Evolutionary conservation across 2,797 vertebrate species (phyloP).

Genomic region (Cirrhinus mrigala): DNA sequence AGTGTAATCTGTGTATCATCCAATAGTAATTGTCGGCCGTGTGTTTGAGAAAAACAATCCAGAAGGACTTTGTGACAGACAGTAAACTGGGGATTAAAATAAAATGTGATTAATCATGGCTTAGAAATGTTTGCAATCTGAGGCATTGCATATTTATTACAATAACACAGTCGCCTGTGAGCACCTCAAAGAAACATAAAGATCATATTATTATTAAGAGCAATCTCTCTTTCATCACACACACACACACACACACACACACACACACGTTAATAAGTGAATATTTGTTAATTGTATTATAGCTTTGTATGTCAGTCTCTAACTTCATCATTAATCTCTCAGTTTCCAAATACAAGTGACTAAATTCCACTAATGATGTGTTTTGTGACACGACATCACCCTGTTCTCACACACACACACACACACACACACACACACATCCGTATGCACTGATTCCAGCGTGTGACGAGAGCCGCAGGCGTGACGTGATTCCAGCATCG

Average conservation of each 20-base stretch:
- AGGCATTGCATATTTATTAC: conserved; percentile 57
- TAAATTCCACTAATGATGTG: background rate
- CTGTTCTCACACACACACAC: background rate
- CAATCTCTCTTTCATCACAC: conserved; percentile 8
- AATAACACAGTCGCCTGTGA: conserved; percentile 60
- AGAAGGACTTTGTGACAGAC: conserved; percentile 55
- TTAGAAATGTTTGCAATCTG: conserved; percentile 51
- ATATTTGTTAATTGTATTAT: conserved; percentile 61
- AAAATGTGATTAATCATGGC: conserved; percentile 52
- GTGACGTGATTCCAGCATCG: background rate
- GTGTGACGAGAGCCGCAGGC: background rate
- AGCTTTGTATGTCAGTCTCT: conserved; percentile 56
- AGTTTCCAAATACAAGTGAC: background rate
- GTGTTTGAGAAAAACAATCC: background rate
- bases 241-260: conserved; percentile 17
- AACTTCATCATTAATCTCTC: background rate
- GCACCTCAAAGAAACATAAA: conserved; percentile 72
- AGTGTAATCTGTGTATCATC: background rate
- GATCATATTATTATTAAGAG: conserved; percentile 64
- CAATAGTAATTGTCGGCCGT: background rate
- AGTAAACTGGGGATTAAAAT: conserved; percentile 57
- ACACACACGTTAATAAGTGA: conserved; percentile 29
- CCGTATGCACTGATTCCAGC: conserved; percentile 14
- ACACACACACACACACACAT: conserved; percentile 24
- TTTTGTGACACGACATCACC: background rate